Conservation (phyloP, 1,140 invertebrate genomes). For the Magallana gigas region DNA sequence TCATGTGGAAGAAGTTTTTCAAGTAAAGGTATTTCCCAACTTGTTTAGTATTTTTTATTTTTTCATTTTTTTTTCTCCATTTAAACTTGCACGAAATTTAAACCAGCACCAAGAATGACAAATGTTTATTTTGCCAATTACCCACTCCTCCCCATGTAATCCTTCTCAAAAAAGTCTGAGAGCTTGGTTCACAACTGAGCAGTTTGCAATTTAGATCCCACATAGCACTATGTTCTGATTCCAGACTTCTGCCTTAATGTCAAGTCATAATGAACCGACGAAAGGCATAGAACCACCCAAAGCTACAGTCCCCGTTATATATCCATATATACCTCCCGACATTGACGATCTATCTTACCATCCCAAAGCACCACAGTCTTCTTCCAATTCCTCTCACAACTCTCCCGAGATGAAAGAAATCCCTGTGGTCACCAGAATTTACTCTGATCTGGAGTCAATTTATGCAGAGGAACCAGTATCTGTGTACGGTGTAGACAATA, state of each 20-base stretch:
- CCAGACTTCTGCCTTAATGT: conserved; percentile 14
- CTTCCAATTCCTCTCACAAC: neutral
- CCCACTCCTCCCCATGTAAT: neutral
- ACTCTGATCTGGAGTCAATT: conserved; percentile 65
- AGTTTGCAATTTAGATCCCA: neutral
- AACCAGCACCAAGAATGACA: neutral
- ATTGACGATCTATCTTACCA: conserved; percentile 58
- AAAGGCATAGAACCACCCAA: conserved; percentile 38
- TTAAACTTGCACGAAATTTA: conserved; percentile 3
- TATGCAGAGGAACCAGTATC: conserved; percentile 70
- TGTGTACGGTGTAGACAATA: conserved; percentile 59
- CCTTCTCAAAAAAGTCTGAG: conserved; percentile 11
- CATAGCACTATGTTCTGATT: conserved; percentile 45
- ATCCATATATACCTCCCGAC: conserved; percentile 61
- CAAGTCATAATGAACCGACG: neutral
- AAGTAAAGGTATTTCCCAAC: no score
- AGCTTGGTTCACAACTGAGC: neutral
- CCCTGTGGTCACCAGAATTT: conserved; percentile 56
- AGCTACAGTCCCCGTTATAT: conserved; percentile 46
- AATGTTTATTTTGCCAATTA: neutral
- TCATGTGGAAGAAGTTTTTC: no score
- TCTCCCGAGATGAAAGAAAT: conserved; percentile 39
- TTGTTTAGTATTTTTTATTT: no score
- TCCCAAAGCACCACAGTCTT: conserved; percentile 35
- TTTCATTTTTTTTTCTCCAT: neutral